Evolutionary conservation across 2,797 vertebrate species (phyloP), one percentile per base, ranked within the genome.

Genomic region (Lepus townsendii): DNA sequence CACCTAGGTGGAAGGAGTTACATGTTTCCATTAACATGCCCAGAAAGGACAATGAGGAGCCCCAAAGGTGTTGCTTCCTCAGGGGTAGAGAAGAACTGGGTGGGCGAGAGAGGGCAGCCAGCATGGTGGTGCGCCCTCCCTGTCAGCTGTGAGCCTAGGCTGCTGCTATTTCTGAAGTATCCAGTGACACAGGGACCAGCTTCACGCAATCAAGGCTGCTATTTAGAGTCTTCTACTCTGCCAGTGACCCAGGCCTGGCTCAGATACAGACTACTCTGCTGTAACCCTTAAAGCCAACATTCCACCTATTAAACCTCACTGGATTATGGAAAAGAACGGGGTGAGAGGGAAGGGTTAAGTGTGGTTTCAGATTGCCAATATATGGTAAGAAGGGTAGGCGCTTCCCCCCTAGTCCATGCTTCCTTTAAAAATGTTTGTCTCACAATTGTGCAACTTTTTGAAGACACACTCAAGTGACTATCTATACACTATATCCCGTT

Each of bases 251-350:
- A 84, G 69, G 78, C 24, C 68, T 84, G 75, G 63, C 54, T 69
- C 42, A 54, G 38, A 94, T n/a, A 60, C 17, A 42, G 87, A 90
- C 87, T 50, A 57, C 71, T 65, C 32, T 35, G 62, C 79, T 90
- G 77, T n/a, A 87, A 11, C 66, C 57, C 35, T 88, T 83, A 69
- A 68, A 84, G 66, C 65, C 82, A 76, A 71, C 95, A 96, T 95
- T 95, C 93, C 94, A 92, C 66, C 90, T 87, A 89, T 24, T 91
- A 88, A 84, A 24, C 62, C 85, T 93, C 78, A 86, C 2, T 88
- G 42, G 60, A 52, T 88, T 66, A 83, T 78, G 42, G 83, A 90
- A 83, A 91, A 65, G 22, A 42, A 72, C 78, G 83, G 69, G 71
- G 27, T 63, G 50, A 90, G 80, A 82, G 3, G 68, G 12, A 75